These are phyloP conservation scores for Spilosoma lubricipeda DNA, from an alignment of 2,888 invertebrate genomes.

Conservation along the genomic window DNA sequence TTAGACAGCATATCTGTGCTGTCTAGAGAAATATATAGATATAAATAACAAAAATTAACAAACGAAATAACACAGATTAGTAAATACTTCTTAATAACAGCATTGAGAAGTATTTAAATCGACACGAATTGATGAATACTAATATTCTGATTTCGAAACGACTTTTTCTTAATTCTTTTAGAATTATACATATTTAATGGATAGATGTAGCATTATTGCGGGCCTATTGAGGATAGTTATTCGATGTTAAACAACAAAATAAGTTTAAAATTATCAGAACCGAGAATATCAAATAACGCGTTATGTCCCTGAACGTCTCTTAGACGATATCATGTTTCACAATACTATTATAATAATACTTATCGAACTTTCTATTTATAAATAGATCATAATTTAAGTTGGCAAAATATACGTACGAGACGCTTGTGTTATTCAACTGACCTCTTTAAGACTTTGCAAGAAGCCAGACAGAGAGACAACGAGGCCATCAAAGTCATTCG, in stretches of 20 bases:
- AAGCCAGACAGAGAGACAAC: not conserved
- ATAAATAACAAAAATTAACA: not conserved
- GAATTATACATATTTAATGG: conserved; percentile 13
- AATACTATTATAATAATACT: conserved; percentile 6
- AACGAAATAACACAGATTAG: not conserved
- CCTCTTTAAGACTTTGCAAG: not conserved
- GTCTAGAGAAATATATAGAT: not conserved
- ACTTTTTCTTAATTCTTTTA: not conserved
- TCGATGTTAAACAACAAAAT: too few species aligned
- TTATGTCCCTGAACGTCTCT: not conserved
- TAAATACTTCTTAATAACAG: not conserved
- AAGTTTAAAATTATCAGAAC: too few species aligned
- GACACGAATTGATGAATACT: not conserved
- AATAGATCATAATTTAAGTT: conserved; percentile 6
- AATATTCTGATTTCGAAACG: not conserved
- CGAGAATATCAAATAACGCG: not conserved
- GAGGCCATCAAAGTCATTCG: too few species aligned
- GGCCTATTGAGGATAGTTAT: too few species aligned
- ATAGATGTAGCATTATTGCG: not conserved
- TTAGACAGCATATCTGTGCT: too few species aligned
- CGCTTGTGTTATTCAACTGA: not conserved
- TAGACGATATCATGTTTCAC: not conserved
- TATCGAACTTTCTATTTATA: conserved; percentile 34
- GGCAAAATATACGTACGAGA: not conserved
- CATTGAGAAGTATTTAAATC: not conserved